Percentiles rank a stretch among this genome's conserved stretches.
These are phyloP conservation scores for Chaenodraco wilsoni DNA, from an alignment of 2,797 vertebrate genomes.

Conservation along the genomic window DNA sequence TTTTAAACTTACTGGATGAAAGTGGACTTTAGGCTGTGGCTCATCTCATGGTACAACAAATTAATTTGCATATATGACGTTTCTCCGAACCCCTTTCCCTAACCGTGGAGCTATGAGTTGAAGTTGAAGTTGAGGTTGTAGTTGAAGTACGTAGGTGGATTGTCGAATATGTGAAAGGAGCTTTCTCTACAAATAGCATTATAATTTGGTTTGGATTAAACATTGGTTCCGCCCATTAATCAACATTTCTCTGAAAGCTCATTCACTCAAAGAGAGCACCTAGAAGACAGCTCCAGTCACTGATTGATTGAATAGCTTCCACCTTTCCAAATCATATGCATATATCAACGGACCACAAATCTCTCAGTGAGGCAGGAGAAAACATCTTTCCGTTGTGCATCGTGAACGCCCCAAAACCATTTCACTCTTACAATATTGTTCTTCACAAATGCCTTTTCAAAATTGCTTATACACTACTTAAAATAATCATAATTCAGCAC, in stretches of 20 bases:
- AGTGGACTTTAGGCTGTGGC: background rate
- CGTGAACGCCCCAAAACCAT: background rate
- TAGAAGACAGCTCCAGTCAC: background rate
- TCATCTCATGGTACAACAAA: background rate
- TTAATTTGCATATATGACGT: constrained; percentile 1
- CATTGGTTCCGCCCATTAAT: constrained; percentile 7
- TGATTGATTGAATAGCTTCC: constrained; percentile 46
- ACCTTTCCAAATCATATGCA: constrained; percentile 18
- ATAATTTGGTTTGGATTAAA: constrained; percentile 42
- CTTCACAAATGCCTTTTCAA: background rate
- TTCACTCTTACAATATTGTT: constrained; percentile 5
- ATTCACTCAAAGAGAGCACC: constrained; percentile 21
- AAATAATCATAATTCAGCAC: background rate
- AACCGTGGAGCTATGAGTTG: background rate
- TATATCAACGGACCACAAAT: constrained; percentile 8
- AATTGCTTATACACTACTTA: background rate
- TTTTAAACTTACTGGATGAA: constrained; percentile 4
- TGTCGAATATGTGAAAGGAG: constrained; percentile 16
- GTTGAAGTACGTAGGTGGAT: background rate
- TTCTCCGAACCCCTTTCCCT: background rate
- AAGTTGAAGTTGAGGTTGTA: constrained; percentile 9
- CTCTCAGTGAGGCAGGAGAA: background rate
- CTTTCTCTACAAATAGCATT: constrained; percentile 22
- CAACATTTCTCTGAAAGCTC: constrained; percentile 16
- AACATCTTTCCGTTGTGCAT: background rate